phyloP scores from a whole-genome alignment of 2,113 vertebrate genomes.

The Tympanuchus pallidicinctus region DNA sequence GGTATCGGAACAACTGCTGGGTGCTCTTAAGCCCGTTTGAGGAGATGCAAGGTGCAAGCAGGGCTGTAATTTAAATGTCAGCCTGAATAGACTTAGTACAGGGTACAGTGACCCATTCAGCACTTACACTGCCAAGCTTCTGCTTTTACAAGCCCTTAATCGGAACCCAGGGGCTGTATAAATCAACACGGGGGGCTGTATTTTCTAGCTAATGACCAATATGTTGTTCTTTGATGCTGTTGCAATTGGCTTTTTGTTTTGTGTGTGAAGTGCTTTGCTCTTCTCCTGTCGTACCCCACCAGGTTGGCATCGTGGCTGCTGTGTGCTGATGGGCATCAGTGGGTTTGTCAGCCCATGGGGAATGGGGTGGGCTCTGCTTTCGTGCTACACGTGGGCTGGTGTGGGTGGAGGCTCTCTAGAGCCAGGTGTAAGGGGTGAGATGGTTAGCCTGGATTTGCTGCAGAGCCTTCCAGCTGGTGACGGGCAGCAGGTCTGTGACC shows the following conservation, averaged over 20 bases:
- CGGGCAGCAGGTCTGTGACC: neutral
- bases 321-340: accelerated
- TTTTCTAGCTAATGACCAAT: neutral
- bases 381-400: too few relatives aligned
- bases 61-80: neutral
- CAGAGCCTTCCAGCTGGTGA: neutral
- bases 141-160: neutral
- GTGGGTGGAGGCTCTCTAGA: accelerated
- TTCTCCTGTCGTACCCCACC: neutral
- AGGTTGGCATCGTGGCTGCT: neutral
- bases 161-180: too few relatives aligned
- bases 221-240: neutral
- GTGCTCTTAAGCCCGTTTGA: neutral
- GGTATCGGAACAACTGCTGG: neutral
- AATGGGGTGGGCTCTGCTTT: neutral
- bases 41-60: neutral
- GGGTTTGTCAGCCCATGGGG: neutral
- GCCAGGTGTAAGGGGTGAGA: neutral
- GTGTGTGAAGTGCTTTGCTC: neutral
- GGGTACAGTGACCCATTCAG: neutral
- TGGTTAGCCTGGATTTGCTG: neutral
- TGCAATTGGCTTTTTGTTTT: neutral
- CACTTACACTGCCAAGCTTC: neutral
- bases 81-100: neutral
- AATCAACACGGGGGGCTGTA: neutral